Base-by-base conservation (phyloP, 2,797 vertebrate species). In the Diplodus puntazzo region DNA sequence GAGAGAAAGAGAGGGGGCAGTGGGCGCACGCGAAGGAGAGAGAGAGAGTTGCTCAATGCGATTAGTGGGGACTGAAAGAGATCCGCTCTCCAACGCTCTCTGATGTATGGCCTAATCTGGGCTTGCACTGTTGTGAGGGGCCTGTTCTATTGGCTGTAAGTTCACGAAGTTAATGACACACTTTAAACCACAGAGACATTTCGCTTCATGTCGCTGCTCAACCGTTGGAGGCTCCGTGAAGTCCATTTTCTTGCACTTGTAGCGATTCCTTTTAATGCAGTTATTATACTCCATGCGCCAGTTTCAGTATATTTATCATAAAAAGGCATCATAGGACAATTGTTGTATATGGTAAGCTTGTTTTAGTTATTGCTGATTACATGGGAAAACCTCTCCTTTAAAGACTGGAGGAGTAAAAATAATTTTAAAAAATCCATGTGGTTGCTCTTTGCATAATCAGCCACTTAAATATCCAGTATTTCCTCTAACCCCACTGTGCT, bases 81-180 rank as follows among this genome's bases (percentile, higher is more conserved):
- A 92, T 89, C 87, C 27, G 39, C 89, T 89, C 87, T 90, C 84
- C 61, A 66, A 86, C 80, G 27, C 78, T 89, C 86, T 92, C 83
- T 91, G 92, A 94, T 92, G 91, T 89, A 88, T 58, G 85, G 83
- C 78, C 90, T 91, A 91, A 92, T 93, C 93, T 86, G 88, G 80
- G 72, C 63, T 83, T 68, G 77, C 7, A 43, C 65, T 75, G 80
- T 77, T 75, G 72, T 69, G 66, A 87, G 73, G 39, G 86, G 75
- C 43, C 67, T 20, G 54, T 84, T 88, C 79, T 65, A 81, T 78
- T 85, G 76, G 81, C 85, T 75, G 60, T 67, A 60, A 81, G 82
- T 89, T 86, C 87, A 82, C 66, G 11, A 86, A 90, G 84, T 90
- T 90, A 92, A 90, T 80, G 87, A 89, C 78, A 86, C 80, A 79